A percentile compares a stretch with the other conserved stretches of the same genome.
Evolutionary conservation across 2,888 invertebrate genomes (phyloP).

Genomic region (Cyclophora albipunctata): DNA sequence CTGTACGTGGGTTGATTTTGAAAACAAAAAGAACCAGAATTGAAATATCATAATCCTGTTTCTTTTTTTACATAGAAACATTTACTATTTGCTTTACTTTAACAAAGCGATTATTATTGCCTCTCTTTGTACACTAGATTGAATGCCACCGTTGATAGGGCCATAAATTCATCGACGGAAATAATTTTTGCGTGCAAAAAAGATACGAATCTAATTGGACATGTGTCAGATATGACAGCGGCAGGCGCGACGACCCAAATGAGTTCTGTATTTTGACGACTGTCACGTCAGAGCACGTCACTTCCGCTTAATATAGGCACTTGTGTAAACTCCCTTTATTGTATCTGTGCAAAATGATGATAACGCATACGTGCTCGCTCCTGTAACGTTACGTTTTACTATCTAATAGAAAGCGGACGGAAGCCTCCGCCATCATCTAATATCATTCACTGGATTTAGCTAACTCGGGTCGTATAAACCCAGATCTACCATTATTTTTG

Average conservation of each 20-base stretch:
- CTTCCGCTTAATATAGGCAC: conserved; percentile 7
- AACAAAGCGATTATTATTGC: no score
- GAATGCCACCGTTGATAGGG: no score
- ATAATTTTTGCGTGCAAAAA: conserved; percentile 22
- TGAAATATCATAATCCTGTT: no score
- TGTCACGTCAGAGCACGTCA: conserved; percentile 16
- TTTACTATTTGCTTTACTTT: no score
- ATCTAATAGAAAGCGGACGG: conserved; percentile 2
- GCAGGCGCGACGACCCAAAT: conserved; percentile 22
- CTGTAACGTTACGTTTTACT: no score
- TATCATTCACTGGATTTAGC: conserved; percentile 10
- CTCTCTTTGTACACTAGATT: no score
- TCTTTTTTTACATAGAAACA: no score
- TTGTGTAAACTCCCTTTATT: neutral
- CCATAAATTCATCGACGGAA: no score
- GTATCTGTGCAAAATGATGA: no score
- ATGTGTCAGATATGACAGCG: conserved; percentile 29
- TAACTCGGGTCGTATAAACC: conserved; percentile 11
- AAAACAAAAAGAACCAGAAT: no score
- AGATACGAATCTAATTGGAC: conserved; percentile 36
- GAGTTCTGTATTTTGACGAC: conserved; percentile 27
- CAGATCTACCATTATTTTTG: conserved; percentile 13
- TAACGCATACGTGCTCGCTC: no score
- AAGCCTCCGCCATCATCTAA: conserved; percentile 12
- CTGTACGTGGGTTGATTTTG: no score